Percentiles rank a stretch among this genome's conserved stretches.
Evolutionary conservation across 64 coral and sea anemone genomes (phyloP).

Genomic region (Montipora efflorescens): DNA sequence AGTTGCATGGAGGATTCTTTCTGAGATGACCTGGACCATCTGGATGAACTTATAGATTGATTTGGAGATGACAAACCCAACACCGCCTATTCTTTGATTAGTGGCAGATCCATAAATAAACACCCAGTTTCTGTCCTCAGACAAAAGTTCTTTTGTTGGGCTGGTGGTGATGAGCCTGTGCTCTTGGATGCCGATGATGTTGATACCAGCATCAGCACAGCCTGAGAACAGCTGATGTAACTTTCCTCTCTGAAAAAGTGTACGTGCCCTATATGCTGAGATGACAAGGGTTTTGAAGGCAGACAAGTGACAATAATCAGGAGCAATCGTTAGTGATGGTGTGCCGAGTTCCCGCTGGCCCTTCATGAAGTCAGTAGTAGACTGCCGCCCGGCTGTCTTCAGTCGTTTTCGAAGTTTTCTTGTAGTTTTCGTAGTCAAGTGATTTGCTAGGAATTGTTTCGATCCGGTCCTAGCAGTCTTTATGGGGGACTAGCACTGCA

Average conservation of each 20-base stretch:
- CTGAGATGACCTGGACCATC: slow-evolving; percentile 30
- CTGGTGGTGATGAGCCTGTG: slow-evolving; percentile 11
- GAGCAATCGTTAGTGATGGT: neutral
- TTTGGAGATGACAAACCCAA: slow-evolving; percentile 44
- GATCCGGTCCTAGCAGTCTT: slow-evolving; percentile 3
- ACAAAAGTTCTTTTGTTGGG: slow-evolving; percentile 15
- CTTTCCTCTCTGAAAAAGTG: neutral
- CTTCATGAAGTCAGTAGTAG: neutral
- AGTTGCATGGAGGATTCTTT: slow-evolving; percentile 2
- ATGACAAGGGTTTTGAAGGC: slow-evolving; percentile 11
- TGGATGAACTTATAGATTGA: neutral
- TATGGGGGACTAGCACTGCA: neutral
- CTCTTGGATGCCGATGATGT: slow-evolving; percentile 39
- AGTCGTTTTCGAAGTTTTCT: neutral
- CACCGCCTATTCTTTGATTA: neutral
- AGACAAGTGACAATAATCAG: neutral
- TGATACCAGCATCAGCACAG: slow-evolving; percentile 10
- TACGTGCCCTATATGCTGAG: neutral
- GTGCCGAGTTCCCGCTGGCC: too few relatives aligned
- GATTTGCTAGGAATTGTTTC: neutral
- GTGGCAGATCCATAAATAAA: neutral
- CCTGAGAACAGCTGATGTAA: neutral
- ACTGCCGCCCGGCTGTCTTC: neutral
- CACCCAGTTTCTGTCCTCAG: slow-evolving; percentile 25
- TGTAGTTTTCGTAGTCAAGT: slow-evolving; percentile 11